These are phyloP conservation scores for Archips crataeganus DNA, from an alignment of 2,888 invertebrate species.

Conservation along the genomic window DNA sequence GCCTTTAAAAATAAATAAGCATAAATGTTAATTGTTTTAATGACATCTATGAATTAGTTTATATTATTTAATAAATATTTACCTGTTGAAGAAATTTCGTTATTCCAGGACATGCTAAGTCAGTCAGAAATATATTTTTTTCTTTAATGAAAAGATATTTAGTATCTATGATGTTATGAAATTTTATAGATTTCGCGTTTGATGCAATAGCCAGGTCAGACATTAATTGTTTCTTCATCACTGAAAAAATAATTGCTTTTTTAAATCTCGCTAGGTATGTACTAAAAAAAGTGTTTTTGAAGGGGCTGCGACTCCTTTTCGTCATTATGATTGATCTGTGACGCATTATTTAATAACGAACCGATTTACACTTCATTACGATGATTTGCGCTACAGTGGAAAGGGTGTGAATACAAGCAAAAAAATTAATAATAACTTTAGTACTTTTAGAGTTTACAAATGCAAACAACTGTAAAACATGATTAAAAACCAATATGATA, in stretches of 20 bases:
- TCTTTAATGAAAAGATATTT: constrained; percentile 43
- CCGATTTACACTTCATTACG: too few species aligned
- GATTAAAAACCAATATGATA: too few species aligned
- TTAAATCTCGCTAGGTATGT: too few species aligned
- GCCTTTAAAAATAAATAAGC: constrained; percentile 51
- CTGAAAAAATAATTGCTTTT: too few species aligned
- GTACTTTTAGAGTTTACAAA: too few species aligned
- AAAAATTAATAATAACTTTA: too few species aligned
- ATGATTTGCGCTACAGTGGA: too few species aligned
- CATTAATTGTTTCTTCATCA: constrained; percentile 50
- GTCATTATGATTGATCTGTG: too few species aligned
- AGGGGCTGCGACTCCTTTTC: too few species aligned
- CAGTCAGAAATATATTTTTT: constrained; percentile 50
- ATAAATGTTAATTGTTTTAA: background rate
- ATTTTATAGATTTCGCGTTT: constrained; percentile 50
- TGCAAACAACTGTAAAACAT: too few species aligned
- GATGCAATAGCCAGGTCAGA: constrained; percentile 45
- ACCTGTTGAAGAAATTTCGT: constrained; percentile 53
- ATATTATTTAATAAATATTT: constrained; percentile 30
- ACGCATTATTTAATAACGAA: too few species aligned
- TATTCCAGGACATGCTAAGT: constrained; percentile 52
- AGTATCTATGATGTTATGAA: constrained; percentile 46
- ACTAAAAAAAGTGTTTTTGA: background rate
- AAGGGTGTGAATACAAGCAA: too few species aligned
- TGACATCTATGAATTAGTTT: background rate